phyloP scores from a whole-genome alignment of 2,797 vertebrate species.

The Streptopelia turtur region DNA sequence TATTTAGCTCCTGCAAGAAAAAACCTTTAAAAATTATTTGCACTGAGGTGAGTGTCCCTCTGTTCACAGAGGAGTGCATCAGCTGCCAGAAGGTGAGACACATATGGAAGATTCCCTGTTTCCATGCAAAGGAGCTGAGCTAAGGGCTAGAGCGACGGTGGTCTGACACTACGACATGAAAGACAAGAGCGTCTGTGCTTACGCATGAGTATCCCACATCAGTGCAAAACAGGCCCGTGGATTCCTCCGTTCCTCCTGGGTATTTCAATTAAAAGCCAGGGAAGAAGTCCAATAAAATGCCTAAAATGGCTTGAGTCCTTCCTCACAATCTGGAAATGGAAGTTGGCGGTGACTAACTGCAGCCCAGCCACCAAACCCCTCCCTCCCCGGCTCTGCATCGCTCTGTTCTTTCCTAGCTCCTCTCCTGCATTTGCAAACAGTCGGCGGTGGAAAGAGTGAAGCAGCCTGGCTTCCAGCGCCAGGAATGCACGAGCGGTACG shows the following conservation, averaged over 20 bases:
- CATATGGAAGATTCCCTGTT: neutral
- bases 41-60: neutral
- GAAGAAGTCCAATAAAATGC: constrained; percentile 60
- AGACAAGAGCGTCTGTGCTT: neutral
- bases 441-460: constrained; percentile 25
- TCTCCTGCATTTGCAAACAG: constrained; percentile 3
- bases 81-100: neutral
- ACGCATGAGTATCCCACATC: neutral
- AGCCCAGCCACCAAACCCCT: constrained; percentile 56
- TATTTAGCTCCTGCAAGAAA: neutral
- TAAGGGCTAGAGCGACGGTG: neutral
- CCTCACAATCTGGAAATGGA: constrained; percentile 55
- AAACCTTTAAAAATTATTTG: neutral
- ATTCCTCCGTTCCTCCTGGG: constrained; percentile 21
- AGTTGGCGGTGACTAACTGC: constrained; percentile 46
- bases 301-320: constrained; percentile 64
- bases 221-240: neutral
- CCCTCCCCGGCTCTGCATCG: constrained; percentile 18
- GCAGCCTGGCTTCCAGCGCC: neutral
- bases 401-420: constrained; percentile 23
- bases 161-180: rapidly evolving
- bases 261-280: constrained; percentile 32
- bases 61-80: neutral
- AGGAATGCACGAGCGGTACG: neutral
- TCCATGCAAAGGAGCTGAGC: rapidly evolving